Evolutionary conservation across 2,888 invertebrate genomes (phyloP).

Genomic region (Lacanobia oleracea): DNA sequence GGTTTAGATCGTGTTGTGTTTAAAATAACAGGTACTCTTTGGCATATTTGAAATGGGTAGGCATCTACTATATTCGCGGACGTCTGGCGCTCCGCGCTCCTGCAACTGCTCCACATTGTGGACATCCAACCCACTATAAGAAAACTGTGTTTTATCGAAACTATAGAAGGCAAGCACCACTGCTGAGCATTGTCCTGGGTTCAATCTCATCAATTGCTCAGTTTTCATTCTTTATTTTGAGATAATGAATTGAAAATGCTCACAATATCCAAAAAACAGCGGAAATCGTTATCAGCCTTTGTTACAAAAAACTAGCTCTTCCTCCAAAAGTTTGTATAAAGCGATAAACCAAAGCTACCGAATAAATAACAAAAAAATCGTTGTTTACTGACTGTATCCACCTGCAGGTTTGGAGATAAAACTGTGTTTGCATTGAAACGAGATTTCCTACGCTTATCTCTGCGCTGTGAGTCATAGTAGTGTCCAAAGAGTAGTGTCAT

Average conservation of each 20-base stretch:
- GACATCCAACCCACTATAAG: too few species aligned
- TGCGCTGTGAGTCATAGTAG: slow-evolving; percentile 26
- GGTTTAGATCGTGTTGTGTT: slow-evolving; percentile 46
- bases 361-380: slow-evolving; percentile 37
- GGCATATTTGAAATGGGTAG: not conserved
- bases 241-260: not conserved
- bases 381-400: slow-evolving; percentile 49
- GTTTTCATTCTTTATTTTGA: not conserved
- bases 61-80: too few species aligned
- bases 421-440: slow-evolving; percentile 49
- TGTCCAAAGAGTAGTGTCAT: slow-evolving; percentile 7
- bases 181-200: too few species aligned
- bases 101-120: too few species aligned
- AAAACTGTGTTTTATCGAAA: too few species aligned
- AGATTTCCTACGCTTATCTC: slow-evolving; percentile 61
- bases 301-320: slow-evolving; percentile 11
- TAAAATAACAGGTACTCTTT: slow-evolving; percentile 29
- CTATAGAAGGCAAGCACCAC: too few species aligned
- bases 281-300: slow-evolving; percentile 4
- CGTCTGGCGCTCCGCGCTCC: too few species aligned
- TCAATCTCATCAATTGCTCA: too few species aligned
- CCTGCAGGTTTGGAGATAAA: slow-evolving; percentile 51
- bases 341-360: slow-evolving; percentile 36
- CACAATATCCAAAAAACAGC: not conserved
- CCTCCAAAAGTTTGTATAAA: not conserved